These are phyloP conservation scores for Diachrysia chrysitis DNA, from an alignment of 2,888 invertebrate genomes.

Conservation along the genomic window DNA sequence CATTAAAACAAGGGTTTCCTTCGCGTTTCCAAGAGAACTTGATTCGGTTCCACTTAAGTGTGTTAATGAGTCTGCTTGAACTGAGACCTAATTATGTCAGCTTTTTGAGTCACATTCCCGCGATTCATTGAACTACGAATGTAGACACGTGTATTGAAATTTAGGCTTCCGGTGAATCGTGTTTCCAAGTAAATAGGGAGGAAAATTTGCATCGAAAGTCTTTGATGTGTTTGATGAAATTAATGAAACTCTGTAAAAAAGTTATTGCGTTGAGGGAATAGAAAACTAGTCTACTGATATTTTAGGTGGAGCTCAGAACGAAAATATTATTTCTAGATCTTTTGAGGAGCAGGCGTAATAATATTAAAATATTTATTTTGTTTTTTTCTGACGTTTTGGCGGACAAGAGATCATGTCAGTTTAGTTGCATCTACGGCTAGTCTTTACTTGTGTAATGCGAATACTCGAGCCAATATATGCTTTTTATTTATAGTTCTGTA, in stretches of 20 bases:
- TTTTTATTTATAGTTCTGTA: no score
- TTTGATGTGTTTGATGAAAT: not conserved
- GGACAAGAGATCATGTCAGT: no score
- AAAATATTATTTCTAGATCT: not conserved
- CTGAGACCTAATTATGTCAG: slow-evolving; percentile 31
- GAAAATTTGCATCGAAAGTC: not conserved
- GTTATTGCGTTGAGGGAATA: not conserved
- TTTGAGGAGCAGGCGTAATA: not conserved
- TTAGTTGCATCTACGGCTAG: not conserved
- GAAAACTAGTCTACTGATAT: not conserved
- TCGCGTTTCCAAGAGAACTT: slow-evolving; percentile 29
- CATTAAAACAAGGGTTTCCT: slow-evolving; percentile 13
- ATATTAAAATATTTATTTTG: no score
- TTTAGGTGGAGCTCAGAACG: not conserved
- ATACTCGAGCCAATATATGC: no score
- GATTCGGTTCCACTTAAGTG: slow-evolving; percentile 41
- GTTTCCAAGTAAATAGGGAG: slow-evolving; percentile 12
- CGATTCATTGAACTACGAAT: slow-evolving; percentile 12
- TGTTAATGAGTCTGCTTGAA: slow-evolving; percentile 35
- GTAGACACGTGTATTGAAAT: slow-evolving; percentile 2
- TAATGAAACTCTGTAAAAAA: not conserved
- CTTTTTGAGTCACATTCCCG: slow-evolving; percentile 18
- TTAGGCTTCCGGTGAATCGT: not conserved
- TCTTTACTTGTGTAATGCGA: not conserved
- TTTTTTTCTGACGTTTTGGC: no score